phyloP scores from a whole-genome alignment of 2,797 vertebrate genomes.

The Halcyon leucocephala region DNA sequence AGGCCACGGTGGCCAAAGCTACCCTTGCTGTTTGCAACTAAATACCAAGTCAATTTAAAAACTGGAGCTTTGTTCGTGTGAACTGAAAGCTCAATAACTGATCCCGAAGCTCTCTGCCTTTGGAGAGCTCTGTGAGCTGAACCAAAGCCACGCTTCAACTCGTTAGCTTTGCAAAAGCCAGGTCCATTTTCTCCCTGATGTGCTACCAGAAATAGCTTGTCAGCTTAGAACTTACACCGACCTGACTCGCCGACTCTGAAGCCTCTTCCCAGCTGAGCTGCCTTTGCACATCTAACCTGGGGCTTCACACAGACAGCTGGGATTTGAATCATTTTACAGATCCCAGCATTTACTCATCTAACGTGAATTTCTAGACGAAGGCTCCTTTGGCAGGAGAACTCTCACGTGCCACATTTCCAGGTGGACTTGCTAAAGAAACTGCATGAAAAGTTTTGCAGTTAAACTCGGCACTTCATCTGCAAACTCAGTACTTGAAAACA shows the following conservation, averaged over 20 bases:
- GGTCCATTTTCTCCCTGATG: constrained; percentile 1
- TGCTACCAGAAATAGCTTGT: neutral
- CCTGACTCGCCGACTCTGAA: neutral
- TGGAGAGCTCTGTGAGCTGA: neutral
- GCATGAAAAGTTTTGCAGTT: neutral
- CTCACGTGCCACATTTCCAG: neutral
- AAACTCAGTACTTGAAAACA: neutral
- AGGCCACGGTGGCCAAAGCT: neutral
- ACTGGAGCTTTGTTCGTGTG: neutral
- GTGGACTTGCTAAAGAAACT: neutral
- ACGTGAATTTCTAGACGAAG: neutral
- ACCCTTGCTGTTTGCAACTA: neutral
- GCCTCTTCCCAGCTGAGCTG: constrained; percentile 7
- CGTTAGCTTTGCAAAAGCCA: neutral
- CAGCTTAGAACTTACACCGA: neutral
- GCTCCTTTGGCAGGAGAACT: neutral
- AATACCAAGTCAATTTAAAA: neutral
- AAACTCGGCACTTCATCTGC: neutral
- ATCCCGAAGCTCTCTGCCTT: neutral
- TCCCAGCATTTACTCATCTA: neutral
- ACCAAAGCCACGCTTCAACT: neutral
- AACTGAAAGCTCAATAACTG: neutral
- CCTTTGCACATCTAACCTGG: neutral
- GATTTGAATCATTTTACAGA: neutral
- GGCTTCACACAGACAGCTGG: neutral